A percentile compares a stretch with the other conserved stretches of the same genome.
Conservation (phyloP, 2,888 invertebrate genomes). For the Aricia artaxerxes region DNA sequence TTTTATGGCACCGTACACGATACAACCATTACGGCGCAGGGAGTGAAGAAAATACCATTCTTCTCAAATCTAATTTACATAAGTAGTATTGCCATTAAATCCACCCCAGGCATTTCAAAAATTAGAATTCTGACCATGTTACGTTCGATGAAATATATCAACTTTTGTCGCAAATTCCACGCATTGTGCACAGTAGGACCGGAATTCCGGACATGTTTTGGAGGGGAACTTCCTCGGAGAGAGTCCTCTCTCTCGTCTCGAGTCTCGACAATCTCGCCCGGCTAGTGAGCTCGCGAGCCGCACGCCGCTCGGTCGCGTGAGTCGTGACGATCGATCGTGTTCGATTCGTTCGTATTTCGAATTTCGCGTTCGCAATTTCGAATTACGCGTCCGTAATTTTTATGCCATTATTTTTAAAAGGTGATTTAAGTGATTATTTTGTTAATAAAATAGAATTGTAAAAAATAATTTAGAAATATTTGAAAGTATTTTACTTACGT, state of each 20-base stretch:
- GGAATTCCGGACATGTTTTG: slow-evolving; percentile 13
- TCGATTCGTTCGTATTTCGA: not conserved
- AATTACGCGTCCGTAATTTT: not conserved
- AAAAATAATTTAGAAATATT: not conserved
- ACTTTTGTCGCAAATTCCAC: not conserved
- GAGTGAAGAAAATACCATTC: too few relatives aligned
- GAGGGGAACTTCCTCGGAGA: slow-evolving; percentile 11
- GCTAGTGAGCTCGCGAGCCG: slow-evolving; percentile 26
- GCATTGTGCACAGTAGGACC: not conserved
- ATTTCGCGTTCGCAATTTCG: not conserved
- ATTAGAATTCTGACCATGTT: not conserved
- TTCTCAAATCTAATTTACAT: too few relatives aligned
- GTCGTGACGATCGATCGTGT: not conserved
- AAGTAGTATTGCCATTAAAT: too few relatives aligned
- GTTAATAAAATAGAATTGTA: not conserved
- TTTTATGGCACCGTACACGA: too few relatives aligned
- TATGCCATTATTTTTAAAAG: not conserved
- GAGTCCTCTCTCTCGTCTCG: slow-evolving; percentile 8
- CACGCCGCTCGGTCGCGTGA: not conserved
- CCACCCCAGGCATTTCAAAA: not conserved
- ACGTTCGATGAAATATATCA: not conserved
- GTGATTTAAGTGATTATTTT: slow-evolving; percentile 2
- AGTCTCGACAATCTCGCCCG: not conserved
- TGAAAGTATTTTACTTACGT: not conserved
- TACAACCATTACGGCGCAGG: too few relatives aligned